Evolutionary conservation across 2,797 vertebrate genomes (phyloP).

Genomic region (Girardinus metallicus): DNA sequence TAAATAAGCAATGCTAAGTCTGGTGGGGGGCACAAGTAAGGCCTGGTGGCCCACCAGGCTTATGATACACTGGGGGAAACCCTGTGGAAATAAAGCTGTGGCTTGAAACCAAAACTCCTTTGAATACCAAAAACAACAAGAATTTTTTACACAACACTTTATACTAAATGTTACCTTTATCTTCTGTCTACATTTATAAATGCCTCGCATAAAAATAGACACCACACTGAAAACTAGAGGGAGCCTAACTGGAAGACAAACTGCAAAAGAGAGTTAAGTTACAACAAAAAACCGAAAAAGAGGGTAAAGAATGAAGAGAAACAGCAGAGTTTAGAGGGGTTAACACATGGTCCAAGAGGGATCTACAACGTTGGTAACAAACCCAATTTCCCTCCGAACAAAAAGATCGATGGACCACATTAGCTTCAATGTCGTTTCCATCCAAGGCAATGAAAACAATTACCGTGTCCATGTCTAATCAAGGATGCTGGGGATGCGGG

Average conservation of each 20-base stretch:
- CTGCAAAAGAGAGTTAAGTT: conserved; percentile 5
- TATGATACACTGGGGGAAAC: too few relatives aligned
- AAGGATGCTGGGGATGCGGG: conserved; percentile 60
- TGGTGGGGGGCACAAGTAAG: too few relatives aligned
- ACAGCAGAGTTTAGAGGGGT: conserved; percentile 30
- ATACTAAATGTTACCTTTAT: neutral
- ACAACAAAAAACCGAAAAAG: conserved; percentile 12
- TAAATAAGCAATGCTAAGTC: too few relatives aligned
- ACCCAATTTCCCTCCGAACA: conserved; percentile 67
- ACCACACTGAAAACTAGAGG: neutral
- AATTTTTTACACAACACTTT: neutral
- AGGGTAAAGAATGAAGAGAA: conserved; percentile 18
- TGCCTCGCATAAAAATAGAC: neutral
- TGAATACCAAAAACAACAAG: neutral
- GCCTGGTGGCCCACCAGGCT: too few relatives aligned
- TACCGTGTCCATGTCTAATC: conserved; percentile 68
- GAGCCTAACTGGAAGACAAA: neutral
- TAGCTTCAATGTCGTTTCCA: conserved; percentile 67
- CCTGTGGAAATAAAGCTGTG: neutral
- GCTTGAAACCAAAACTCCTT: neutral
- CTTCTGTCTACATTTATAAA: neutral
- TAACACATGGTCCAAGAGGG: conserved; percentile 33
- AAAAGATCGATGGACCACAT: conserved; percentile 73
- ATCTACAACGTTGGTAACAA: conserved; percentile 63
- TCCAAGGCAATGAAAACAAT: conserved; percentile 73